Base-by-base conservation (phyloP, 92 coral and sea anemone genomes). In the Nematostella vectensis region DNA sequence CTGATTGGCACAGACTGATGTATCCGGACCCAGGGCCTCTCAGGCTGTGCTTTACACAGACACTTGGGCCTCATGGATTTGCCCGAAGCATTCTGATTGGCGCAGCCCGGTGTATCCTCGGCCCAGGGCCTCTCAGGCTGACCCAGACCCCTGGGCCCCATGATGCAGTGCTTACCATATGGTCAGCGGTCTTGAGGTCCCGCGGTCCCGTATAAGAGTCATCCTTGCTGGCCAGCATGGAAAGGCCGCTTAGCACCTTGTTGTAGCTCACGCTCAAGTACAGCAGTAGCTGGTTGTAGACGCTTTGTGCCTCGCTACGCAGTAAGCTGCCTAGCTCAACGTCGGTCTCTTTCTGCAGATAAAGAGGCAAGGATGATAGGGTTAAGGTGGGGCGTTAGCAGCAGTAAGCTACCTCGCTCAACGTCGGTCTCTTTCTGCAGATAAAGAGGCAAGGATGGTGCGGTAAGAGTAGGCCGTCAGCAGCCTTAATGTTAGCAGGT, bases 281-380 rank as follows among this genome's bases (percentile, higher is more conserved):
- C 64, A 93, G 47, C 52, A 93, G 57, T 43, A 93, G 82, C 74
- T 93, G 95, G 47, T 93, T 93, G 61, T 86, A 88, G 18, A 93
- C 99, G 65, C 99, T 93, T 75, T 81, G 94, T 0, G 93, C 82
- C 26, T 93, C 99, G 1, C 93, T 82, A 23, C 95, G 61, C 36
- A 93, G 63, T 17, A 93, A 63, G 33, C 99, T 93, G 15, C 93
- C 89, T 1, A 93, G 85, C 47, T 85, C 95, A 10, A 93, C 96
- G 29, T 86, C 89, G 8, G 99, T 86, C 63, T 93, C 99, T 75
- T 77, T 80, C 83, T 82, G 47, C 21, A 52, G 52, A 18, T 48
- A 10, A 63, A 53, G 49, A 15, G 3, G 30, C 25, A 66, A 26
- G 2, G n/a, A n/a, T n/a, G n/a, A n/a, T n/a, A n/a, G n/a, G n/a